These are phyloP conservation scores for Dendrolimus kikuchii DNA, from an alignment of 1,140 invertebrate genomes.

Conservation along the genomic window DNA sequence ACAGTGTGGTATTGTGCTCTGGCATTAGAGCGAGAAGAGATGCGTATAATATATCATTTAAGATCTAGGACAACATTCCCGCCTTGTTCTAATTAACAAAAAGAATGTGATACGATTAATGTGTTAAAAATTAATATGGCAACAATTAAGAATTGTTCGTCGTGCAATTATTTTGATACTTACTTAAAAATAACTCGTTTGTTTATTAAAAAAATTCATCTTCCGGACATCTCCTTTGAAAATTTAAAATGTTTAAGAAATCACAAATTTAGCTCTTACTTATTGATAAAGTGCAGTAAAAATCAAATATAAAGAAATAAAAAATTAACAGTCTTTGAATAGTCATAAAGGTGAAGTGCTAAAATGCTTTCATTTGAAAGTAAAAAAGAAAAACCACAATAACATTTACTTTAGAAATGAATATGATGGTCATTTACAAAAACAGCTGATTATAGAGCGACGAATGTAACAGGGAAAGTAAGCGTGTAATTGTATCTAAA, in stretches of 20 bases:
- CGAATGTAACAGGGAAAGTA: constrained; percentile 41
- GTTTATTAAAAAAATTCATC: too few relatives aligned
- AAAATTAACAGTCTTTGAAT: too few relatives aligned
- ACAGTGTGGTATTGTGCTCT: constrained; percentile 50
- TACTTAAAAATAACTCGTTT: too few relatives aligned
- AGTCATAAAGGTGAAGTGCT: too few relatives aligned
- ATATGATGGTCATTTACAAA: constrained; percentile 4
- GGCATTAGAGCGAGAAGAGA: constrained; percentile 58
- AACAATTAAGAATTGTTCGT: background rate
- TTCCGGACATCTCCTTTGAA: too few relatives aligned
- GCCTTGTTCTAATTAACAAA: constrained; percentile 39
- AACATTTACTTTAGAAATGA: background rate
- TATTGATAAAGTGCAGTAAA: too few relatives aligned
- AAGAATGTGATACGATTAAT: constrained; percentile 27
- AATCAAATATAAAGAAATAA: too few relatives aligned
- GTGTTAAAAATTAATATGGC: constrained; percentile 2
- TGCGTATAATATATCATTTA: constrained; percentile 52
- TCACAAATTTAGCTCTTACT: too few relatives aligned
- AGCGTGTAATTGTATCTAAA: constrained; percentile 39
- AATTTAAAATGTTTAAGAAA: too few relatives aligned
- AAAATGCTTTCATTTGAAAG: too few relatives aligned
- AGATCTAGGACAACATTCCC: constrained; percentile 54
- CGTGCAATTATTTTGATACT: too few relatives aligned
- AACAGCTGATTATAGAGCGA: constrained; percentile 15
- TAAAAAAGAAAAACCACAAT: too few relatives aligned